Base-by-base conservation (phyloP, 2,113 vertebrate species). In the Rallus limicola region DNA sequence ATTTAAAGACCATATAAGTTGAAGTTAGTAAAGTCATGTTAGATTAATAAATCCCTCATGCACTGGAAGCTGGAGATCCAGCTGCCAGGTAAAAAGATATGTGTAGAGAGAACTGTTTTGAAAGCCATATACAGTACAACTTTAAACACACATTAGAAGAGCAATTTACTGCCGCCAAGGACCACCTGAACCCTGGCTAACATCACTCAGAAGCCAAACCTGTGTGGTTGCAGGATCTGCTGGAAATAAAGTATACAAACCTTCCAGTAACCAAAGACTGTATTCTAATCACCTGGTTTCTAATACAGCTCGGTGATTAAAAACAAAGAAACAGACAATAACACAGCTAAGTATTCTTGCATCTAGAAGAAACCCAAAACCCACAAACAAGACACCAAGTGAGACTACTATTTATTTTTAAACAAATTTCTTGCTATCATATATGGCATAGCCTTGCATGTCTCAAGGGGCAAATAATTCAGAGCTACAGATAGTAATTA, bases 1-100 rank as follows among this genome's bases (percentile, higher is more conserved):
- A 92, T 71, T 84, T 90, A 82, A 96, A 84, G 72, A 82, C 25
- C 36, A 79, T 5, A 95, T 52, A 72, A 88, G 44, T 56, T 6
- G 0, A 52, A 94, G 68, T 58, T 71, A 71, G 64, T 60, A 71
- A 92, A 90, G 69, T 29, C 65, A 74, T 28, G 19, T 25, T 20
- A 68, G 69, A 88, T 40, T 68, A 92, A 77, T 44, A 69, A 65
- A 86, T n/a, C 52, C 29, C 29, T 79, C 20, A 1, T 7, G 17
- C 29, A 26, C 19, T 42, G 19, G 11, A 91, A 95, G 44, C 21
- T 6, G 0, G 24, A 71, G 31, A 72, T 58, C n/a, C 28, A 15
- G 18, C 53, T 83, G 63, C 13, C 33, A 88, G 31, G 13, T 67
- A 74, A 80, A 20, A 74, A 60, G 13, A 40, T 15, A 53, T 0